Evolutionary conservation across 2,797 vertebrate genomes (phyloP).

Genomic region (Schizopygopsis malacanthus): DNA sequence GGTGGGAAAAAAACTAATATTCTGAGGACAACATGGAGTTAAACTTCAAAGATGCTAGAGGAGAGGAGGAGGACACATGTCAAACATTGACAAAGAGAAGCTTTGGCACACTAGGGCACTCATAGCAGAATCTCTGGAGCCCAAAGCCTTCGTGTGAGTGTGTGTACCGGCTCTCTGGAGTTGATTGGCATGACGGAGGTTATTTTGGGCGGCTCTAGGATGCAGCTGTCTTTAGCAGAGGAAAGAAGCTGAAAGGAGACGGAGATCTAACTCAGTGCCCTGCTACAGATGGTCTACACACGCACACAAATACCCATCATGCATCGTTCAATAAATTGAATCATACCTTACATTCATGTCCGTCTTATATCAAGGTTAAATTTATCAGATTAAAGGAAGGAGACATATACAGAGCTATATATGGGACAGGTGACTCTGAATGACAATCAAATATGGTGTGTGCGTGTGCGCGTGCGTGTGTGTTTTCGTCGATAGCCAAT

Average conservation of each 20-base stretch:
- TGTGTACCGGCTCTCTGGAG: conserved; percentile 7
- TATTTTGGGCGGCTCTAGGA: conserved; percentile 55
- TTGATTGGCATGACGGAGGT: conserved; percentile 52
- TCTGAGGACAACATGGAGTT: conserved; percentile 15
- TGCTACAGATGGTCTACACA: conserved; percentile 26
- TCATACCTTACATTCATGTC: conserved; percentile 11
- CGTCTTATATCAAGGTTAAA: conserved; percentile 34
- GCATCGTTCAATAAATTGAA: conserved; percentile 34
- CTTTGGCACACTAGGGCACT: conserved; percentile 53
- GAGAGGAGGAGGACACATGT: conserved; percentile 41
- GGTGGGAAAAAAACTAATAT: not conserved
- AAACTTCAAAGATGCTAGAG: conserved; percentile 28
- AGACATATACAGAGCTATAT: conserved; percentile 27
- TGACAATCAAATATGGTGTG: conserved; percentile 13
- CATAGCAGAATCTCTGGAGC: conserved; percentile 45
- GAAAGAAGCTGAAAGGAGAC: conserved; percentile 51
- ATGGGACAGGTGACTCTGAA: conserved; percentile 9
- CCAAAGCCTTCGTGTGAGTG: conserved; percentile 13
- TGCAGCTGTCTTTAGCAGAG: conserved; percentile 59
- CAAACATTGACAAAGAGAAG: conserved; percentile 57
- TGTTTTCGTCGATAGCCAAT: conserved; percentile 6
- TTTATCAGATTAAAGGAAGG: conserved; percentile 41
- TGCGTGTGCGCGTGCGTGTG: not conserved
- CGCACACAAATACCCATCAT: conserved; percentile 10
- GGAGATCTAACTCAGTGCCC: conserved; percentile 39